These are phyloP conservation scores for Sebastiscus tertius DNA, from an alignment of 2,797 vertebrate species.

Conservation along the genomic window DNA sequence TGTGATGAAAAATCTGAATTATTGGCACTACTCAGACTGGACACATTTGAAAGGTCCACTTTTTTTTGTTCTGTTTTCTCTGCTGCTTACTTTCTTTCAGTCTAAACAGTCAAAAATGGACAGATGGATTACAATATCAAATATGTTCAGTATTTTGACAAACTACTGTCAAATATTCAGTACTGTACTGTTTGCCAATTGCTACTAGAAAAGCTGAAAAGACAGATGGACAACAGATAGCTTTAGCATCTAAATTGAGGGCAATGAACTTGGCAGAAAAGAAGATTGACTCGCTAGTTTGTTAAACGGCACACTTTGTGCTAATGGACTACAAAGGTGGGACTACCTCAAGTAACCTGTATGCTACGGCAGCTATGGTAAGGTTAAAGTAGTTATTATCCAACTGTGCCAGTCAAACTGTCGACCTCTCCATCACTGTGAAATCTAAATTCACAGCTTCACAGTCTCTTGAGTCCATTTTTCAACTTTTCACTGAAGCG, in stretches of 20 bases:
- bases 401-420: conserved; percentile 3
- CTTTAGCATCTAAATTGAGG: neutral
- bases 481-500: neutral
- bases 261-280: neutral
- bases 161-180: neutral
- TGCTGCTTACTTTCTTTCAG: neutral
- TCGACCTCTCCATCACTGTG: neutral
- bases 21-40: neutral
- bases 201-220: neutral
- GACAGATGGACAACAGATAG: neutral
- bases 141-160: neutral
- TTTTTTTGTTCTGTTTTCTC: neutral
- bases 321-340: neutral
- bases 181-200: neutral
- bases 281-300: neutral
- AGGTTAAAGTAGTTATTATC: neutral
- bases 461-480: neutral
- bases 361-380: neutral
- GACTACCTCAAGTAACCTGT: neutral
- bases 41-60: neutral
- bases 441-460: neutral
- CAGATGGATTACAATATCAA: neutral
- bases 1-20: neutral
- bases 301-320: neutral
- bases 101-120: neutral